A percentile compares a stretch with the other conserved stretches of the same genome.
These are phyloP conservation scores for Lates calcarifer DNA, from an alignment of 2,113 vertebrate species.

Conservation along the genomic window DNA sequence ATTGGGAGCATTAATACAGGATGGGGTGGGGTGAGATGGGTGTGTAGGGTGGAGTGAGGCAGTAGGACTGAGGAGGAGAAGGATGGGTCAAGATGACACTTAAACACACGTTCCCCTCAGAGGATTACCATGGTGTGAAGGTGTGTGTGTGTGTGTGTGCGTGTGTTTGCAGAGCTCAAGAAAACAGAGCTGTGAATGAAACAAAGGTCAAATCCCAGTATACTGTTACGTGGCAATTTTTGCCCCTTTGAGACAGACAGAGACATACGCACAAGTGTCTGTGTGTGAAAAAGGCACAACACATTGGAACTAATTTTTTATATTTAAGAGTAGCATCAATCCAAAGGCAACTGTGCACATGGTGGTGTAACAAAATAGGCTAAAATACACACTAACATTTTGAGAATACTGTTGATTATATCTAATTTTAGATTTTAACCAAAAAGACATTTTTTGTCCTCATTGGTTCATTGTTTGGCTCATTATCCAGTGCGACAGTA, in stretches of 20 bases:
- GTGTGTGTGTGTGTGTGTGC: conserved; percentile 27
- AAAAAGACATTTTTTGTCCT: background rate
- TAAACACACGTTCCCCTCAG: conserved; percentile 48
- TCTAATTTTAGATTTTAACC: background rate
- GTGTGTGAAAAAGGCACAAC: background rate
- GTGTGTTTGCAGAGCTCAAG: conserved; percentile 32
- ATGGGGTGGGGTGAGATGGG: conserved; percentile 79
- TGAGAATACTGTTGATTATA: background rate
- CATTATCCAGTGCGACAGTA: background rate
- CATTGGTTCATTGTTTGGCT: background rate
- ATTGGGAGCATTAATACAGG: conserved; percentile 85
- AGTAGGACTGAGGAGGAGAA: conserved; percentile 55
- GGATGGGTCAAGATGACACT: conserved; percentile 68
- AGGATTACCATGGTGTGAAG: conserved; percentile 59
- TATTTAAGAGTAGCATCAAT: background rate
- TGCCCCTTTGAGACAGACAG: conserved; percentile 7
- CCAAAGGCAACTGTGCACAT: background rate
- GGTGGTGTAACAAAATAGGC: background rate
- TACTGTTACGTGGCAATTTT: background rate
- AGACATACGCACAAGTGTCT: background rate
- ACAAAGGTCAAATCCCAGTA: conserved; percentile 53
- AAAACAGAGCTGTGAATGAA: conserved; percentile 50
- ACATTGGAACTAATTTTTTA: background rate
- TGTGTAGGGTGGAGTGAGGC: conserved; percentile 69
- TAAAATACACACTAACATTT: background rate